Evolutionary conservation across 2,888 invertebrate species (phyloP), one percentile per base, ranked within the genome.

Genomic region (Tiliacea citrago): DNA sequence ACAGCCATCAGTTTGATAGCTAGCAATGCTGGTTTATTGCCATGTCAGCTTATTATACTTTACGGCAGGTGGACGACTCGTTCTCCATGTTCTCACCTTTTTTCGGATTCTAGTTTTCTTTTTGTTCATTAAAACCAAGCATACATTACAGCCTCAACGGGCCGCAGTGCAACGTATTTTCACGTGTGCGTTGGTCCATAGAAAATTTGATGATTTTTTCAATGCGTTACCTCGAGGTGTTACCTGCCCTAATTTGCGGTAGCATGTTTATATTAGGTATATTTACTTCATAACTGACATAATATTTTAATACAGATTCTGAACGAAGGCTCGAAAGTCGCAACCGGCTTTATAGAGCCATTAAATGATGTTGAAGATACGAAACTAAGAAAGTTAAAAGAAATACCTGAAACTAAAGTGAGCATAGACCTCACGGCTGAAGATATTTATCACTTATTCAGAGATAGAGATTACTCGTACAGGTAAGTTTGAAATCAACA

Each of bases 381-480:
- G 0, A 57, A 51, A 18, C 4, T 0, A 42, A 51, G 1, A n/a
- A 6, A 0, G 24, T 9, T 6, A 12, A 0, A 12, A 13, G 0
- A 45, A 24, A 1, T 1, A 47, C 8, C 49, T 45, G 75, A 68
- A 29, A 69, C 47, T 13, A 74, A 80, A 67, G 49, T 62, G 0
- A 80, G 16, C 29, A 39, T 68, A 45, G 84, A 81, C 39, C 55
- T 75, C 35, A 70, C 58, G 39, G 55, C 55, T 29, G 81, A 84
- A 58, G 81, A 81, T 68, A 51, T 81, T 53, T 81, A 81, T 45
- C 53, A 70, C 47, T 73, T 83, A 65, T 61, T 82, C 13, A 69
- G 60, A 65, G 73, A 81, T 2, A 81, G 82, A 70, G 82, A 81
- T 61, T 81, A 81, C 49, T 70, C 69, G 0, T 82, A 81, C 51